A percentile compares a stretch with the other conserved stretches of the same genome.
Conservation (phyloP, 2,113 vertebrate species). For the Pterophyllum scalare region DNA sequence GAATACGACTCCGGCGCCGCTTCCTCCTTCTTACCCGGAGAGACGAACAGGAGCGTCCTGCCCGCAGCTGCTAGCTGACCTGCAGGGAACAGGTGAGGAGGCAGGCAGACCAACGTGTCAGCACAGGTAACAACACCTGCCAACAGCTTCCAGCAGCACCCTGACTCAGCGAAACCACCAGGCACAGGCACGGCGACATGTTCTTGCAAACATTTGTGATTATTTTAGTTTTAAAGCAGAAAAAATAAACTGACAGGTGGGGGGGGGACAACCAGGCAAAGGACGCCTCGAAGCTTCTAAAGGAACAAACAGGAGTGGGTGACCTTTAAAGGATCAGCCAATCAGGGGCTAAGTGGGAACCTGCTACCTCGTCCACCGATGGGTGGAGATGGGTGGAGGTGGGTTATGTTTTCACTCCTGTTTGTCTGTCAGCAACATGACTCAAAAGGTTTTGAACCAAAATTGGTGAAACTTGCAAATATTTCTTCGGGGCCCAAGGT, state of each 20-base stretch:
- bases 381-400: too few relatives aligned
- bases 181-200: neutral
- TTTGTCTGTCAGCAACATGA: too few relatives aligned
- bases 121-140: neutral
- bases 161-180: neutral
- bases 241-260: neutral
- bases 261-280: neutral
- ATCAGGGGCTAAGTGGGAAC: too few relatives aligned
- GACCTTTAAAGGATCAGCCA: accelerated
- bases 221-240: neutral
- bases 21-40: conserved; percentile 31
- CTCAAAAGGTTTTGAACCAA: too few relatives aligned
- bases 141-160: neutral
- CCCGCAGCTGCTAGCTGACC: conserved; percentile 7
- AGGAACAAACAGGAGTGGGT: neutral
- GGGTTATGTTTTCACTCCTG: too few relatives aligned
- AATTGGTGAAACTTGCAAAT: too few relatives aligned
- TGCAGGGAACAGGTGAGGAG: conserved; percentile 24
- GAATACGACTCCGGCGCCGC: neutral
- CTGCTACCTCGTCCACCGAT: too few relatives aligned
- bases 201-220: neutral
- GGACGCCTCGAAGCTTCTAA: neutral
- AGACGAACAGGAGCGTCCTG: conserved; percentile 1
- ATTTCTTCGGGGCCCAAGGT: too few relatives aligned
- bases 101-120: conserved; percentile 11